Percentiles rank a stretch among this genome's conserved stretches.
Evolutionary conservation across 2,888 invertebrate genomes (phyloP).

Genomic region (Pasiphila rectangulata): DNA sequence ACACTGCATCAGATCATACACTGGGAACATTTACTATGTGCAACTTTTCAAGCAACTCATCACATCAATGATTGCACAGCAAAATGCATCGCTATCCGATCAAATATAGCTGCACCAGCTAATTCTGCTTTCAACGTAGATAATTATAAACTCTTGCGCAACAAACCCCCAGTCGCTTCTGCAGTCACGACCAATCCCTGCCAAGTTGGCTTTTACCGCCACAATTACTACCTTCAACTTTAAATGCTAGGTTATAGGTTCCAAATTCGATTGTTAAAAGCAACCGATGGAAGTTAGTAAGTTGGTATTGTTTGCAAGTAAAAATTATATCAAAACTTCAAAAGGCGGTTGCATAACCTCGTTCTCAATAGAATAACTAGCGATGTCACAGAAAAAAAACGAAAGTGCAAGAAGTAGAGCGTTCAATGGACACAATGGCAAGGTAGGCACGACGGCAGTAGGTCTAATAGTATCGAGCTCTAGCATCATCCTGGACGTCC

Average conservation of each 20-base stretch:
- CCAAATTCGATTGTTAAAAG: too few species aligned
- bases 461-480: too few species aligned
- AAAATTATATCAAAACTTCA: slow-evolving; percentile 79
- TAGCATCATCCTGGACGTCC: too few species aligned
- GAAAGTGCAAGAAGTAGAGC: slow-evolving; percentile 76
- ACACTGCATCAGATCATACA: too few species aligned
- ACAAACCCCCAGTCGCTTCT: slow-evolving; percentile 69
- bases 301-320: slow-evolving; percentile 52
- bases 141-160: slow-evolving; percentile 72
- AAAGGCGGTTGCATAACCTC: slow-evolving; percentile 75
- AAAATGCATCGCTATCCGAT: slow-evolving; percentile 22
- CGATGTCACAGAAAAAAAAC: slow-evolving; percentile 77
- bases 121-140: slow-evolving; percentile 74
- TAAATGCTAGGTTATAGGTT: slow-evolving; percentile 34
- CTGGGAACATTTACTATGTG: too few species aligned
- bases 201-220: slow-evolving; percentile 33
- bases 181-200: slow-evolving; percentile 70
- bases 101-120: slow-evolving; percentile 39
- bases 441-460: too few species aligned
- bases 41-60: neutral
- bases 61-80: slow-evolving; percentile 13
- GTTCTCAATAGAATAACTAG: slow-evolving; percentile 76
- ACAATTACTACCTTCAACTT: slow-evolving; percentile 28
- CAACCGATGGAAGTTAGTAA: slow-evolving; percentile 14
- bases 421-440: slow-evolving; percentile 73